phyloP scores from a whole-genome alignment of 1,140 invertebrate genomes.

The Rhopalosiphum maidis region DNA sequence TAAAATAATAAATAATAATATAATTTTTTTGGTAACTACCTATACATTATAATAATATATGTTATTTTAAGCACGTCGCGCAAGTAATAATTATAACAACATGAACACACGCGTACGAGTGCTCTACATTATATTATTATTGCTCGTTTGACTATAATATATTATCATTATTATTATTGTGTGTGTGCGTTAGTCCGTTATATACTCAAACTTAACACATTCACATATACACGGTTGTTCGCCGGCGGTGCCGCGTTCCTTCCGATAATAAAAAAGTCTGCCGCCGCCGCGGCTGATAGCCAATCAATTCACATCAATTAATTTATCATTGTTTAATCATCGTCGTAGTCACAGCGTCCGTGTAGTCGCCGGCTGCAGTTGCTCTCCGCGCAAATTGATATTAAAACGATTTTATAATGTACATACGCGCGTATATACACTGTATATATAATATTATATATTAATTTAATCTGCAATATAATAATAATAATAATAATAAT shows the following conservation, averaged over 20 bases:
- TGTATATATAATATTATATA: constrained; percentile 27
- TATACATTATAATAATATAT: constrained; percentile 5
- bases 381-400: constrained; percentile 10
- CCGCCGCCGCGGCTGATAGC: background rate
- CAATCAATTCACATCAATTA: constrained; percentile 25
- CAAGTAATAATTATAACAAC: background rate
- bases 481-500: background rate
- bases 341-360: background rate
- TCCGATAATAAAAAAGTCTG: constrained; percentile 12
- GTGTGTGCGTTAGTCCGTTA: background rate
- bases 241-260: background rate
- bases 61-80: background rate
- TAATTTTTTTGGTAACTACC: background rate
- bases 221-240: background rate
- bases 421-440: background rate
- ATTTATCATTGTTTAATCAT: constrained; percentile 48
- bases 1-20: constrained; percentile 13
- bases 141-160: background rate
- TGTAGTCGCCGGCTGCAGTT: background rate
- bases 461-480: background rate
- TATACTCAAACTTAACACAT: background rate
- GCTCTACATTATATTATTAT: background rate
- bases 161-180: background rate
- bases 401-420: background rate
- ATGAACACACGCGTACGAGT: background rate